A percentile compares a stretch with the other conserved stretches of the same genome.
Conservation (phyloP, 2,113 vertebrate species). For the Sterrhoptilus dennistouni region DNA sequence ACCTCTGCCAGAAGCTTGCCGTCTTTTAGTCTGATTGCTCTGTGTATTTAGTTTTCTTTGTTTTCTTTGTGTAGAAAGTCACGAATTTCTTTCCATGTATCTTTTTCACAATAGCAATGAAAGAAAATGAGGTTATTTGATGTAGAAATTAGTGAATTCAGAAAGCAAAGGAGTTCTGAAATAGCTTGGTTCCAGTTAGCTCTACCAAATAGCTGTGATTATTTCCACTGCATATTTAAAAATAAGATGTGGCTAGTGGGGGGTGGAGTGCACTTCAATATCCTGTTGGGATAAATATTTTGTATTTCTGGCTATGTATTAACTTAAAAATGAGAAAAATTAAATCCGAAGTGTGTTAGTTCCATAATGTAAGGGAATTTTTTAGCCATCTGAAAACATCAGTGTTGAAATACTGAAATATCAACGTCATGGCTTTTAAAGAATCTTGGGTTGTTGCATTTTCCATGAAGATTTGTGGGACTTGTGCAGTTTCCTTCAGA, state of each 20-base stretch:
- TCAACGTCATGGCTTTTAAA: not conserved
- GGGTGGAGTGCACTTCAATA: not conserved
- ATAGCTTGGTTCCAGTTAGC: not conserved
- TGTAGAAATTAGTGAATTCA: not conserved
- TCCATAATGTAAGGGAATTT: not conserved
- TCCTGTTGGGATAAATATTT: not conserved
- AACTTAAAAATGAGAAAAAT: not conserved
- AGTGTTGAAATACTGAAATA: not conserved
- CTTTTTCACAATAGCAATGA: not conserved
- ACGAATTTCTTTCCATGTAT: not conserved
- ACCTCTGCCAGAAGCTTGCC: not conserved
- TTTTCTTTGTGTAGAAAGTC: not conserved
- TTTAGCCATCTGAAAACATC: not conserved
- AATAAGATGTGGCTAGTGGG: not conserved
- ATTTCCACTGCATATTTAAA: not conserved
- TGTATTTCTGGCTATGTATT: not conserved
- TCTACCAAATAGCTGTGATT: not conserved
- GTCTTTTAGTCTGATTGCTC: not conserved
- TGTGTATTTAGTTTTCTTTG: not conserved
- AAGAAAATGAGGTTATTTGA: not conserved
- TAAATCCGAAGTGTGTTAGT: rapidly evolving
- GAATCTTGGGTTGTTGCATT: not conserved
- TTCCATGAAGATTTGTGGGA: not conserved
- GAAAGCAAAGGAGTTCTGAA: not conserved
- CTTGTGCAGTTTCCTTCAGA: not conserved